Evolutionary conservation across 2,113 vertebrate species (phyloP).

Genomic region (Macaca fascicularis): T2T-MFA8v1.1 NC_088387.1:97953501-97954000

Average conservation of each 20-base stretch:
- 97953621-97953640: not conserved
- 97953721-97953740: not conserved
- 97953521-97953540: not conserved
- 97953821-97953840: not conserved
- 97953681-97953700: not conserved
- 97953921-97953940: not conserved
- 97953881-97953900: not conserved
- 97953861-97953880: not conserved
- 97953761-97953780: not conserved
- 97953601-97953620: conserved; percentile 22
- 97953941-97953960: not conserved
- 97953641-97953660: conserved; percentile 27
- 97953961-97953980: not conserved
- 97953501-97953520: not conserved
- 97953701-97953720: not conserved
- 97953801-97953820: not conserved
- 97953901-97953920: not conserved
- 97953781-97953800: not conserved
- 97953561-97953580: not conserved
- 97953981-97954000: not conserved
- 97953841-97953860: not conserved
- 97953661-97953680: not conserved
- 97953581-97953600: conserved; percentile 6
- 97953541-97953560: not conserved
- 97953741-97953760: not conserved